phyloP scores from a whole-genome alignment of 2,888 invertebrate genomes.

The Carterocephalus palaemon region DNA sequence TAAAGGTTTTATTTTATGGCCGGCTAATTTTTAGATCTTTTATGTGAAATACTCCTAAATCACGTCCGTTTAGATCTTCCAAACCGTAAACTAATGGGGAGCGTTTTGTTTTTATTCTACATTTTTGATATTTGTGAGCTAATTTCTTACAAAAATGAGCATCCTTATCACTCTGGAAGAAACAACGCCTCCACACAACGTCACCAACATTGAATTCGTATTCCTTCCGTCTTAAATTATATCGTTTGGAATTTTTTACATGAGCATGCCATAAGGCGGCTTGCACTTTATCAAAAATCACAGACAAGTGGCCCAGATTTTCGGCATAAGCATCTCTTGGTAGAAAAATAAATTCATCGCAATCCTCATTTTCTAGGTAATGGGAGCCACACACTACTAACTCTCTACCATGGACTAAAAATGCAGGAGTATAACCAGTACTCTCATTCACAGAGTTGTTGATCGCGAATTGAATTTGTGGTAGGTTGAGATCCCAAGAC shows the following conservation, averaged over 20 bases:
- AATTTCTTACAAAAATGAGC: conserved; percentile 22
- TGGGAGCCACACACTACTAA: too few relatives aligned
- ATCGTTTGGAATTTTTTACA: conserved; percentile 25
- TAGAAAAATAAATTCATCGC: too few relatives aligned
- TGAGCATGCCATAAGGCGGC: conserved; percentile 25
- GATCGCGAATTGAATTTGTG: too few relatives aligned
- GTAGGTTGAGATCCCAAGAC: background rate
- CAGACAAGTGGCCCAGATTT: conserved; percentile 26
- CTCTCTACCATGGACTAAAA: too few relatives aligned
- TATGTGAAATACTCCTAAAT: background rate
- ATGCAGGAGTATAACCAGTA: too few relatives aligned
- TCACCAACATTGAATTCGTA: conserved; percentile 32
- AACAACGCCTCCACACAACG: conserved; percentile 25
- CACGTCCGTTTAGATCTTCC: background rate
- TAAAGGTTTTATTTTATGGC: too few relatives aligned
- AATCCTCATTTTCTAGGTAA: too few relatives aligned
- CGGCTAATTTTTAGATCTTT: conserved; percentile 8
- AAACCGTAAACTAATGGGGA: conserved; percentile 31
- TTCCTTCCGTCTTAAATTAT: conserved; percentile 28
- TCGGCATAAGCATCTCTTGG: conserved; percentile 28
- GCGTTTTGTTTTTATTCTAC: conserved; percentile 30
- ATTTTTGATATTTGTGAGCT: conserved; percentile 21
- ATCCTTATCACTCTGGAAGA: conserved; percentile 18
- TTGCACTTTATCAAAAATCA: conserved; percentile 31
- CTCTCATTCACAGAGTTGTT: too few relatives aligned